Evolutionary conservation across 1,140 invertebrate genomes (phyloP).

Genomic region (Drosophila truncata): DNA sequence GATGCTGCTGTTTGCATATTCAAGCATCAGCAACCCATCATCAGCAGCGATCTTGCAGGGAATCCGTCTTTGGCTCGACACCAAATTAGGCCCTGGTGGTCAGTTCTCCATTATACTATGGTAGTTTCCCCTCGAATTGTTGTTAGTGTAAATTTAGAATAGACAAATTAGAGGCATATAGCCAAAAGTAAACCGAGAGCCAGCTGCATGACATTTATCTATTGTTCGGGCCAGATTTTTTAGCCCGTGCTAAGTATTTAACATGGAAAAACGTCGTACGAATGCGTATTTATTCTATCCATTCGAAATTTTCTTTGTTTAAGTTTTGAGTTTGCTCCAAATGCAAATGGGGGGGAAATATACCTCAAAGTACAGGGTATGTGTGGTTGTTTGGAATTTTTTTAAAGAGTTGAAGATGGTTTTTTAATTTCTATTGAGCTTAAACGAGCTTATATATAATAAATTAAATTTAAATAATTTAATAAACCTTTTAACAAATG

Average conservation of each 20-base stretch:
- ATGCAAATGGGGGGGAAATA: background rate
- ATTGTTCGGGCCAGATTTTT: conserved; percentile 63
- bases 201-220: conserved; percentile 75
- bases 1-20: conserved; percentile 22
- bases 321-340: conserved; percentile 18
- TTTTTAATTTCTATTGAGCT: too few species aligned
- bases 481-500: too few species aligned
- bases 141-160: conserved; percentile 64
- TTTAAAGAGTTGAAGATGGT: too few species aligned
- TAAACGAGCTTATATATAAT: too few species aligned
- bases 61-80: background rate
- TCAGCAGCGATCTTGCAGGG: background rate
- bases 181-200: conserved; percentile 32
- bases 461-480: too few species aligned
- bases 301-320: conserved; percentile 39
- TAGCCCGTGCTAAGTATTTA: conserved; percentile 60
- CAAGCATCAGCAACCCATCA: background rate
- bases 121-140: background rate
- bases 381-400: background rate
- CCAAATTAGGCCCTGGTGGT: conserved; percentile 59
- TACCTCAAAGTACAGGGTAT: background rate
- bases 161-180: conserved; percentile 67
- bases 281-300: conserved; percentile 22
- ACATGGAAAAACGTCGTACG: conserved; percentile 38
- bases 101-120: conserved; percentile 19